Base-by-base conservation (phyloP, 2,888 invertebrate species). In the Phalera bucephala region DNA sequence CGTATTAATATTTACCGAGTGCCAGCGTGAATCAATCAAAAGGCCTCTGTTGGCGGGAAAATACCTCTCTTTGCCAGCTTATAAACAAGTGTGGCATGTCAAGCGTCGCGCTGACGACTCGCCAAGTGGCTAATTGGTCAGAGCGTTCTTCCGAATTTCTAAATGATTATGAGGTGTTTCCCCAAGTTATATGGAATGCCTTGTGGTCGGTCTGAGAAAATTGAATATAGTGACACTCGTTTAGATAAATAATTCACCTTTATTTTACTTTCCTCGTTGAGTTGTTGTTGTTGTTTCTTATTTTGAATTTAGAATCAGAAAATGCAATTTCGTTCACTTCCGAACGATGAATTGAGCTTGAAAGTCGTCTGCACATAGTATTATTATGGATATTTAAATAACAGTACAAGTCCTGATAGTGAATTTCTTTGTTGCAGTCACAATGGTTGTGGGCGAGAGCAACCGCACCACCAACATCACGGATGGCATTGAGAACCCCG, bases 401-500 rank as follows among this genome's bases (percentile, higher is more conserved):
- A 35, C 28, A 37, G 32, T 40, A 30, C 36, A 22, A 26, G 33
- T 40, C 28, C 31, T 45, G 40, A 47, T 53, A 43, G 45, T 54
- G 36, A 54, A 35, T 59, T 59, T 53, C 45, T 70, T 80, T 80
- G 69, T 86, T 83, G 10, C 83, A 89, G 88, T 68, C 70, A 87
- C 92, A 89, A 96, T 96, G 96, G 96, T 96, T 76, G 95, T 97
- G 77, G 95, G 95, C 69, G 95, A 95, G 79, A 86, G 62, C 60
- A 90, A 90, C 55, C 88, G 88, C 52, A 76, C 89, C 80, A 93
- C 95, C 79, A 95, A 95, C 91, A 97, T 97, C 71, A 95, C 96
- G 95, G 95, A 96, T 66, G 96, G 96, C 64, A 95, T 97, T 85
- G 95, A 95, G 90, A 96, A 95, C 85, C 95, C 96, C 26, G 96